A percentile compares a stretch with the other conserved stretches of the same genome.
phyloP scores from a whole-genome alignment of 1,140 invertebrate species.

The Neodiprion fabricii region DNA sequence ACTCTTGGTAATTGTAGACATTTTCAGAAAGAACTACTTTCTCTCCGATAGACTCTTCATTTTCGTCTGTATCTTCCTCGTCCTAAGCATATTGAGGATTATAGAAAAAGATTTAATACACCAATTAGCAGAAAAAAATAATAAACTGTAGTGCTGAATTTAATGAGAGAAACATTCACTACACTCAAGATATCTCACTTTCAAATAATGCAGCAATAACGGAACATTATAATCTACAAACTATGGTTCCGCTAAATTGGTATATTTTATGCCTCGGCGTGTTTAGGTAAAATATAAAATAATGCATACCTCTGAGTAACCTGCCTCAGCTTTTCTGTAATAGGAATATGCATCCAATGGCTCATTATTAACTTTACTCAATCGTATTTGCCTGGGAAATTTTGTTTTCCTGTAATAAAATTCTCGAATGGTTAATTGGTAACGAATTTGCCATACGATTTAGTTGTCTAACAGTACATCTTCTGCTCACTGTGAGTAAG shows the following conservation, averaged over 20 bases:
- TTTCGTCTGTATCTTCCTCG: constrained; percentile 16
- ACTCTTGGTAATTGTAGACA: constrained; percentile 8
- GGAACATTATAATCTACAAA: too few species aligned
- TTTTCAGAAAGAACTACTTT: constrained; percentile 12
- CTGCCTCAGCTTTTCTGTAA: background rate
- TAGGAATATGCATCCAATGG: constrained; percentile 27
- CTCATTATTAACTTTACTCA: constrained; percentile 34
- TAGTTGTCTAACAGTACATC: too few species aligned
- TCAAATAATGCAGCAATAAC: too few species aligned
- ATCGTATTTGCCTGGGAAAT: constrained; percentile 18
- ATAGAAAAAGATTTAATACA: background rate
- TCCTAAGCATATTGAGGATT: background rate
- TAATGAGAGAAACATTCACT: too few species aligned
- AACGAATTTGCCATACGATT: background rate
- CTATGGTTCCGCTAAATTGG: too few species aligned
- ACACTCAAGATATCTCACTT: too few species aligned
- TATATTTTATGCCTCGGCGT: too few species aligned
- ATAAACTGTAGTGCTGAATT: too few species aligned
- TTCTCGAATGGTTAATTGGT: background rate
- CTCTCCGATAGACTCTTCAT: constrained; percentile 5
- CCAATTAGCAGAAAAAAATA: background rate
- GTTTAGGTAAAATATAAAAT: background rate
- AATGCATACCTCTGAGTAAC: background rate
- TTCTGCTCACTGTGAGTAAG: background rate
- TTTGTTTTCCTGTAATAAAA: constrained; percentile 31